Conservation (phyloP, 2,888 invertebrate species). For the Seira sanloemensis region DNA sequence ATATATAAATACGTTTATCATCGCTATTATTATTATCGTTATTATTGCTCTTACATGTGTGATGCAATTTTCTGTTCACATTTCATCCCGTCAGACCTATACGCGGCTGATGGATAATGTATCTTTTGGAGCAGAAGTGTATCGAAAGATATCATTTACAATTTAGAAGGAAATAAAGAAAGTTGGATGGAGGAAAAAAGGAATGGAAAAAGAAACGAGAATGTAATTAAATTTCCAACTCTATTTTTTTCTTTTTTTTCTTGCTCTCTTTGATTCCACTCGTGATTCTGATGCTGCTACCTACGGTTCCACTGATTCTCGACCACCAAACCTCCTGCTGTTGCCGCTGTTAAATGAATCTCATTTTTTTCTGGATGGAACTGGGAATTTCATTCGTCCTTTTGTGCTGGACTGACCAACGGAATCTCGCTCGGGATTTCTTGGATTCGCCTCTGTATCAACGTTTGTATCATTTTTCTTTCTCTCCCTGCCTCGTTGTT, state of each 20-base stretch:
- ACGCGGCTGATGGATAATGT: neutral
- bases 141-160: slow-evolving; percentile 37
- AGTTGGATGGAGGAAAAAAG: neutral
- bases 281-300: neutral
- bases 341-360: neutral
- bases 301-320: neutral
- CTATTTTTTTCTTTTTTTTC: slow-evolving; percentile 30
- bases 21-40: slow-evolving; percentile 40
- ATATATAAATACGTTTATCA: neutral
- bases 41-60: slow-evolving; percentile 47
- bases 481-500: slow-evolving; percentile 9
- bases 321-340: slow-evolving; percentile 1
- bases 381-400: slow-evolving; percentile 11
- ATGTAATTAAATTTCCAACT: slow-evolving; percentile 52
- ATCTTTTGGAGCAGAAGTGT: neutral
- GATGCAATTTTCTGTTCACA: slow-evolving; percentile 32
- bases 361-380: neutral
- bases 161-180: slow-evolving; percentile 25
- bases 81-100: slow-evolving; percentile 15
- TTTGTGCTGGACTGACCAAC: slow-evolving; percentile 21
- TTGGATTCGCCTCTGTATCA: neutral
- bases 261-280: neutral
- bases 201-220: slow-evolving; percentile 28
- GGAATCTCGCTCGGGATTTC: slow-evolving; percentile 41
- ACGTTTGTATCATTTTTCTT: neutral